These are phyloP conservation scores for Scaptodrosophila latifasciaeformis DNA, from an alignment of 2,888 invertebrate species.

Conservation along the genomic window DNA sequence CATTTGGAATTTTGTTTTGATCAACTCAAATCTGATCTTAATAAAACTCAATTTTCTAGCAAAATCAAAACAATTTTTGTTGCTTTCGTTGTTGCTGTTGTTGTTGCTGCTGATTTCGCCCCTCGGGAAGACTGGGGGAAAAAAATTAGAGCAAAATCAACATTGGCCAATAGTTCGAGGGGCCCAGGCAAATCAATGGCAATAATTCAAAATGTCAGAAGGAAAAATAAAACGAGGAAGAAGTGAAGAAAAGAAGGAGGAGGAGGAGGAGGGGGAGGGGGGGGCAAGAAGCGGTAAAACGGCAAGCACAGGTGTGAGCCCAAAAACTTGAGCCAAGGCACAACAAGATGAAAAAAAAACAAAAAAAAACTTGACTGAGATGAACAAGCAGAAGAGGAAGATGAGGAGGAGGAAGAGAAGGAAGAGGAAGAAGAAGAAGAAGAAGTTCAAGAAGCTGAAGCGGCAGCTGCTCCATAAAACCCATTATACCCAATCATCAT, in stretches of 20 bases:
- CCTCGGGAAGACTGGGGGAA: too few relatives aligned
- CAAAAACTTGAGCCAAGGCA: constrained; percentile 48
- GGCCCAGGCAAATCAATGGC: constrained; percentile 58
- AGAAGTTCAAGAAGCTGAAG: constrained; percentile 27
- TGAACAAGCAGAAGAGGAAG: too few relatives aligned
- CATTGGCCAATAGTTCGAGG: too few relatives aligned
- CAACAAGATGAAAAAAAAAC: too few relatives aligned
- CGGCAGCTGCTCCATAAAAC: constrained; percentile 65
- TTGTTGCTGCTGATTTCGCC: constrained; percentile 21
- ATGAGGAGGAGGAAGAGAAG: too few relatives aligned
- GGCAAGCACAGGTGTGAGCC: constrained; percentile 58
- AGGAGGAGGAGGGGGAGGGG: not conserved
- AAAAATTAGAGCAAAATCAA: too few relatives aligned
- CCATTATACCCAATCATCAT: constrained; percentile 68
- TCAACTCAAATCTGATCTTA: too few relatives aligned
- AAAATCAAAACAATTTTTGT: too few relatives aligned
- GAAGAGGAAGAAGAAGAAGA: constrained; percentile 1
- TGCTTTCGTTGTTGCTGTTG: not conserved
- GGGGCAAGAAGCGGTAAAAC: not conserved
- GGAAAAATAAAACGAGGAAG: constrained; percentile 25
- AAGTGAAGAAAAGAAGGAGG: not conserved
- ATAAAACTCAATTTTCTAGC: too few relatives aligned
- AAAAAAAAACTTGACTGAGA: constrained; percentile 6
- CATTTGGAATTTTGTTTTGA: too few relatives aligned
- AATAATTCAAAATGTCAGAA: constrained; percentile 68